Percentiles rank a stretch among this genome's conserved stretches.
These are phyloP conservation scores for Argyresthia albistria DNA, from an alignment of 2,888 invertebrate genomes.

Conservation along the genomic window DNA sequence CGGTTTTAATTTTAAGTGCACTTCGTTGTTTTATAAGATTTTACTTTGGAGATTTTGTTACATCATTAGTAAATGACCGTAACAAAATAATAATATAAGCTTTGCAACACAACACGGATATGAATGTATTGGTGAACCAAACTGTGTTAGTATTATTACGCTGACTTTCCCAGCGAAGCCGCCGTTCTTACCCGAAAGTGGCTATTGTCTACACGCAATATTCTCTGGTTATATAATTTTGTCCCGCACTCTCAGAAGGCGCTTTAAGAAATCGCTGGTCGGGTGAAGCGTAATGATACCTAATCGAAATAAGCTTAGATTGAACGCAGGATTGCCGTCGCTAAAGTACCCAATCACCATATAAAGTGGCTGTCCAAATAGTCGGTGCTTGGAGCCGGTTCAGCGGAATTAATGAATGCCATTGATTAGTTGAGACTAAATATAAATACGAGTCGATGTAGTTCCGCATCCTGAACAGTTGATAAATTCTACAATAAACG, in stretches of 20 bases:
- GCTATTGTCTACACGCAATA: neutral
- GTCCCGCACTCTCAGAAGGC: neutral
- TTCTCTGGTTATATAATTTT: neutral
- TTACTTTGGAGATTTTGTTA: neutral
- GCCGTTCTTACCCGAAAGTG: neutral
- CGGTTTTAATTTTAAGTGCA: neutral
- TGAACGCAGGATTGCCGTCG: constrained; percentile 26
- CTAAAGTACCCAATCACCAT: constrained; percentile 56
- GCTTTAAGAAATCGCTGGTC: neutral
- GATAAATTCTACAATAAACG: too few species aligned
- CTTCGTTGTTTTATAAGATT: neutral
- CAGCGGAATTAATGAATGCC: constrained; percentile 42
- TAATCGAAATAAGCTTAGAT: constrained; percentile 6
- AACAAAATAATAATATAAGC: too few species aligned
- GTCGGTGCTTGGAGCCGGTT: constrained; percentile 37
- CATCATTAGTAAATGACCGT: too few species aligned
- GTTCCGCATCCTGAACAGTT: too few species aligned
- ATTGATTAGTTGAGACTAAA: constrained; percentile 21
- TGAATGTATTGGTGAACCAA: neutral
- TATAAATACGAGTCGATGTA: neutral
- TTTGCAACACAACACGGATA: neutral
- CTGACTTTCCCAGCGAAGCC: neutral
- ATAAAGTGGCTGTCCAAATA: constrained; percentile 44
- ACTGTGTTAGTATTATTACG: neutral
- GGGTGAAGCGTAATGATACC: constrained; percentile 5